Evolutionary conservation across 2,113 vertebrate species (phyloP), one percentile per base, ranked within the genome.

Genomic region (Leucosticte australis): DNA sequence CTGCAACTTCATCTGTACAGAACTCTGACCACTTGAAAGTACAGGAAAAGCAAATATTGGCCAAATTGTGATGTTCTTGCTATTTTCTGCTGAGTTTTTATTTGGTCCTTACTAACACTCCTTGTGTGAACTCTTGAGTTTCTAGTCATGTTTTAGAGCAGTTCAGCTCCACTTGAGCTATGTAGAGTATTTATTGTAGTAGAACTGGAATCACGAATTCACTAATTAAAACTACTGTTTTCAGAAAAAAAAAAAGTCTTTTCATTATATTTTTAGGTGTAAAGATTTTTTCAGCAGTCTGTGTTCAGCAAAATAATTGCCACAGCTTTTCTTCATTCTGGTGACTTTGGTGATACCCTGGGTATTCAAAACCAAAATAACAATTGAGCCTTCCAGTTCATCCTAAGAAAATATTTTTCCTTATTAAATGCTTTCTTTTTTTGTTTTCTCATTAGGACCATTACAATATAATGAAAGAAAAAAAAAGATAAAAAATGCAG

Each of bases 401-500:
- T 56, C 30, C 6, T 73, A 27, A 69, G 24, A 9, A 71, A 71
- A 24, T 47, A 55, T 68, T 85, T 77, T 76, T 49, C n/a, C 9
- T 63, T 91, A 78, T 50, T 63, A n/a, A 71, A 56, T 60, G 4
- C 5, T 79, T 87, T 52, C 3, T 42, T 12, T 89, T 79, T 55
- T 37, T 12, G 2, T 49, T 82, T 78, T 87, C 7, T 59, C 6
- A 9, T 67, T 74, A 21, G 11, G 82, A 49, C 1, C 2, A 37
- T 44, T 85, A 10, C 4, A 69, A 16, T 31, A 44, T 15, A 75
- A 60, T 47, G 1, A 3, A 49, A 15, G 22, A 56, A 63, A 7
- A 49, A 53, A 15, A 26, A 7, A 13, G 9, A n/a, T 26, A 20
- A 21, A 57, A 27, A 52, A 30, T 0, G 0, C 1, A 16, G 9